phyloP scores from a whole-genome alignment of 1,140 invertebrate genomes.

The Stegodyphus mimosarum region DNA sequence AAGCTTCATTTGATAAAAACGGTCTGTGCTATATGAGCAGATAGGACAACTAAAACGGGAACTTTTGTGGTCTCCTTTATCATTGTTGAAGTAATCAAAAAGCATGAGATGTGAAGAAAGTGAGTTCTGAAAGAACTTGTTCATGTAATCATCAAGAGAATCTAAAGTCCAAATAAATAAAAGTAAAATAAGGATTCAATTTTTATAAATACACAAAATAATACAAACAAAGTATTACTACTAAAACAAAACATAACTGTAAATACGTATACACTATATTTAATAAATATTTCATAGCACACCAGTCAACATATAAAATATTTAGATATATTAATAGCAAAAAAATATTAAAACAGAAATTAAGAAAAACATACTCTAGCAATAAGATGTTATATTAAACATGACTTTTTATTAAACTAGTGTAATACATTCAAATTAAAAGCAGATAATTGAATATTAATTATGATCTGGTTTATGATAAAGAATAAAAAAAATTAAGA shows the following conservation, averaged over 20 bases:
- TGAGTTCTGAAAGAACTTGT: background rate
- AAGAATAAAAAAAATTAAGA: too few relatives aligned
- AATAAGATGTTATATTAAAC: too few relatives aligned
- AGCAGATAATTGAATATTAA: too few relatives aligned
- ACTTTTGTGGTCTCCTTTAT: slow-evolving; percentile 17
- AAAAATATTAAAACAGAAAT: too few relatives aligned
- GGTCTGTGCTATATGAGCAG: slow-evolving; percentile 23
- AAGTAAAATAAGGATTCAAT: background rate
- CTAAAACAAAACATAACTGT: background rate
- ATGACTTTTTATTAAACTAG: too few relatives aligned
- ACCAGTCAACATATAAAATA: background rate
- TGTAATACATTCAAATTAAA: too few relatives aligned
- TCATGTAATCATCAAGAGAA: background rate
- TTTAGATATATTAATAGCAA: too few relatives aligned
- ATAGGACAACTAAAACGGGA: slow-evolving; percentile 6
- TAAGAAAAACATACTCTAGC: too few relatives aligned
- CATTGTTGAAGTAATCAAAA: slow-evolving; percentile 34
- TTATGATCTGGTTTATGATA: too few relatives aligned
- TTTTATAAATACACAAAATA: background rate
- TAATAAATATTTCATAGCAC: background rate
- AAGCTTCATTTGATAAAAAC: slow-evolving; percentile 6
- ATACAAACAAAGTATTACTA: background rate
- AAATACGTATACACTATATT: background rate
- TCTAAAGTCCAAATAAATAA: too few relatives aligned
- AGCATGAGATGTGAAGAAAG: slow-evolving; percentile 5